Conservation (phyloP, 2,888 invertebrate genomes). For the Eumacrocentrus americanus region DNA sequence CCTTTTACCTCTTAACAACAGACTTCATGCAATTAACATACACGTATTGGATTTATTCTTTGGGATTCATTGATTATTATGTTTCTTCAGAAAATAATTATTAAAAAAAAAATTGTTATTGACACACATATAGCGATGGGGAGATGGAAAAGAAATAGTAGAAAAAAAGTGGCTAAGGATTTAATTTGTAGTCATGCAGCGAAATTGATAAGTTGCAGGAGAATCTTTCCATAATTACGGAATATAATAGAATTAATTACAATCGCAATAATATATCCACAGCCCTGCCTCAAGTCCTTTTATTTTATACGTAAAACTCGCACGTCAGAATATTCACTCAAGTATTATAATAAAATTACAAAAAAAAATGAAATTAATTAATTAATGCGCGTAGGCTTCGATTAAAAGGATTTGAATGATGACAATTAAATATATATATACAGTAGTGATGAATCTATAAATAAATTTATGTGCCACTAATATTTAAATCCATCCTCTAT, state of each 20-base stretch:
- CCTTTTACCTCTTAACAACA: too few relatives aligned
- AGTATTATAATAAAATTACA: neutral
- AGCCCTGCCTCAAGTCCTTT: slow-evolving; percentile 25
- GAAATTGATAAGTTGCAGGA: neutral
- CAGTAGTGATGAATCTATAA: neutral
- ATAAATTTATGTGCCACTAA: neutral
- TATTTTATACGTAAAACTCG: slow-evolving; percentile 36
- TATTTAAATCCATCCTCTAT: too few relatives aligned
- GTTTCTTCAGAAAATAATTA: too few relatives aligned
- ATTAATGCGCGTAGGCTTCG: neutral
- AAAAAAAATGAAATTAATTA: neutral
- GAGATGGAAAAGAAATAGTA: too few relatives aligned
- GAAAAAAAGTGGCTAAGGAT: too few relatives aligned
- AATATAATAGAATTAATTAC: too few relatives aligned
- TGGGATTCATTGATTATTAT: too few relatives aligned
- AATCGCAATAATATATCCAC: slow-evolving; percentile 13
- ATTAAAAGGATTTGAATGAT: neutral
- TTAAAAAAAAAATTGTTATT: too few relatives aligned
- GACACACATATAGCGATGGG: too few relatives aligned
- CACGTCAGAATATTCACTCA: slow-evolving; percentile 27
- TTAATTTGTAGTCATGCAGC: neutral
- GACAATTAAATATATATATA: neutral
- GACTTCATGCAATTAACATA: too few relatives aligned
- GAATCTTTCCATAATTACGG: too few relatives aligned
- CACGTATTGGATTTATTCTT: too few relatives aligned